Evolutionary conservation across 2,797 vertebrate species (phyloP), one percentile per base, ranked within the genome.

Genomic region (Malacoctenus gilli): DNA sequence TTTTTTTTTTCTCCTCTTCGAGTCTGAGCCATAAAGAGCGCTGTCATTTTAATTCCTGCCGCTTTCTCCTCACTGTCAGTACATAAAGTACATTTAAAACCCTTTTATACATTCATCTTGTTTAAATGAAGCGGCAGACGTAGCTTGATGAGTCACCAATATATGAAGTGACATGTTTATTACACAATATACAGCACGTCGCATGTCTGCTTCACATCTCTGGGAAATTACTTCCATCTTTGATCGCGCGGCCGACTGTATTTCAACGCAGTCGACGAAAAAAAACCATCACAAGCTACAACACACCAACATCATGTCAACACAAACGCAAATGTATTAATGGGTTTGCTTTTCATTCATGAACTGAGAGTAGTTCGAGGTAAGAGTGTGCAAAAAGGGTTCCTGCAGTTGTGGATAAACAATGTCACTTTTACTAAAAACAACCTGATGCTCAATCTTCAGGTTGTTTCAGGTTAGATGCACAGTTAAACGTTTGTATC

Each of bases 1-100:
- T 10, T 63, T 54, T 44, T 40, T 10, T 57, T 56, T 70, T 50
- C 36, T 35, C 25, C 43, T 25, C 30, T 44, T 19, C 30, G 55
- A 18, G n/a, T 59, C 35, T 19, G 10, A 2, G 22, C 39, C 30
- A 41, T 55, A 37, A 20, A 41, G 13, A 13, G 5, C 0, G 41
- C 28, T 49, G 53, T 54, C 57, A 50, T 14, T 28, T 34, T 22
- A 13, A n/a, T n/a, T n/a, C n/a, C n/a, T n/a, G n/a, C n/a, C n/a
- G n/a, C n/a, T 38, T 34, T 15, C 18, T 3, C 40, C 28, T 28
- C 43, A 2, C n/a, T 20, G 2, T 21, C 46, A 40, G 12, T 15
- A 40, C 34, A 46, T 11, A 44, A 22, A 22, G 18, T 28, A 28
- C 14, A 43, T 64, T 63, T 40, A 25, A 40, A 50, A 57, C 32